These are phyloP conservation scores for Halcyon senegalensis DNA, from an alignment of 2,113 vertebrate genomes.

Conservation along the genomic window DNA sequence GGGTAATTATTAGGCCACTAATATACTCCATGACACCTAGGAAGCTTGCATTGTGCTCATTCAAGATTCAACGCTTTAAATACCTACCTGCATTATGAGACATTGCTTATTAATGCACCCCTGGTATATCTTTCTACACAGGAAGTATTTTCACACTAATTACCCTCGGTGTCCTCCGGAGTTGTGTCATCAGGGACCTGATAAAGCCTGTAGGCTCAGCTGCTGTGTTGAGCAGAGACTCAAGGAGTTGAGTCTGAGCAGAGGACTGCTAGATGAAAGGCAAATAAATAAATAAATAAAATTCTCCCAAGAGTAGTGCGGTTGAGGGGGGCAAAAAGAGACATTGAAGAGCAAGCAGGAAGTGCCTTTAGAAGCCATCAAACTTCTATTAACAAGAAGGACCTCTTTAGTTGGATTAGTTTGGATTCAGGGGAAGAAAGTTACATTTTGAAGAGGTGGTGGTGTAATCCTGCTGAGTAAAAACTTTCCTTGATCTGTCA, in stretches of 20 bases:
- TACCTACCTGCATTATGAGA: background rate
- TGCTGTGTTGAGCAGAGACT: background rate
- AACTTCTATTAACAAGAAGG: background rate
- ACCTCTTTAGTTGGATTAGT: background rate
- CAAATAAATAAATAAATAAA: background rate
- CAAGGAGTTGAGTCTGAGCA: background rate
- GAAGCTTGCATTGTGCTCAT: background rate
- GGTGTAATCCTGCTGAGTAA: fast-evolving
- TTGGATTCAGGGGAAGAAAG: background rate
- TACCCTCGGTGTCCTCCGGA: background rate
- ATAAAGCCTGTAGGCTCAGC: background rate
- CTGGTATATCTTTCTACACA: background rate
- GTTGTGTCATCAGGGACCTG: background rate
- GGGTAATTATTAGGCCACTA: background rate
- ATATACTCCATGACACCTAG: background rate
- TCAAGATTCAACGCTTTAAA: background rate
- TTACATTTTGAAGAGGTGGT: background rate
- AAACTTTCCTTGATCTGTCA: background rate
- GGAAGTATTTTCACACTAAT: background rate
- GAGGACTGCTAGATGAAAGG: background rate
- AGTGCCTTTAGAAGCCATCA: background rate
- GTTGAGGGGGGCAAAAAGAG: background rate
- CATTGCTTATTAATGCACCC: background rate
- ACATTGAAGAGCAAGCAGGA: background rate
- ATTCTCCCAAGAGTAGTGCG: background rate